Percentiles rank a stretch among this genome's conserved stretches.
Conservation (phyloP, 1,140 invertebrate species). For the Holcopasites calliopsidis region DNA sequence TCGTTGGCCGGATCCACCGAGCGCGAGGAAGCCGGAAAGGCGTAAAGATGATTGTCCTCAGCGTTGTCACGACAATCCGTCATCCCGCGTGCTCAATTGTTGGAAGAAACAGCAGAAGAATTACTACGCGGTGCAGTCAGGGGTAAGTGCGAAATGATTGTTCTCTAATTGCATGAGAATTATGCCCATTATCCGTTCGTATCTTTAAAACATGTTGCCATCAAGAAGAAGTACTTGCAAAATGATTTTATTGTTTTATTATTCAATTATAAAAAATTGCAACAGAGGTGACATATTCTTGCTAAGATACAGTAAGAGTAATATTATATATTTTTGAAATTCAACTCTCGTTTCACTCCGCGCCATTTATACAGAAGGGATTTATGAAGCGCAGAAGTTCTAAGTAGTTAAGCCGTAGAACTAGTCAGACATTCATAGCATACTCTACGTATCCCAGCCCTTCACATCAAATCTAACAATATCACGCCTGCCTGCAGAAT, state of each 20-base stretch:
- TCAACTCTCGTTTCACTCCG: too few relatives aligned
- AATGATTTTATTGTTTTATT: too few relatives aligned
- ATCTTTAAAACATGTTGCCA: too few relatives aligned
- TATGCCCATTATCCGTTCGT: too few relatives aligned
- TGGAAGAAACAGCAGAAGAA: constrained; percentile 55
- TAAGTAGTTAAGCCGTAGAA: not conserved
- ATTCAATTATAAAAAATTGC: too few relatives aligned
- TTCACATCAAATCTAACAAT: not conserved
- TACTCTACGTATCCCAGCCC: not conserved
- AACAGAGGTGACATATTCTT: too few relatives aligned
- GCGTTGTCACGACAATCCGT: constrained; percentile 2
- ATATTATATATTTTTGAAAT: too few relatives aligned
- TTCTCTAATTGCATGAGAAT: not conserved
- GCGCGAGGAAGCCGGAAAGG: not conserved
- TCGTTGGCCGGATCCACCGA: constrained; percentile 72
- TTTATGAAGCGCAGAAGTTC: not conserved
- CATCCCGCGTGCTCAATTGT: constrained; percentile 50
- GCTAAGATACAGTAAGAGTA: too few relatives aligned
- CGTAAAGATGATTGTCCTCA: not conserved
- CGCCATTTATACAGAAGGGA: not conserved
- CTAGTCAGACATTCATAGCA: not conserved
- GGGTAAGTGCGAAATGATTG: constrained; percentile 42
- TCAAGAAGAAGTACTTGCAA: too few relatives aligned
- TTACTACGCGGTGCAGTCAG: constrained; percentile 60
- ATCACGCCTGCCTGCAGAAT: too few relatives aligned